Conservation (phyloP, 2,888 invertebrate species). For the Coleophora deauratella region DNA sequence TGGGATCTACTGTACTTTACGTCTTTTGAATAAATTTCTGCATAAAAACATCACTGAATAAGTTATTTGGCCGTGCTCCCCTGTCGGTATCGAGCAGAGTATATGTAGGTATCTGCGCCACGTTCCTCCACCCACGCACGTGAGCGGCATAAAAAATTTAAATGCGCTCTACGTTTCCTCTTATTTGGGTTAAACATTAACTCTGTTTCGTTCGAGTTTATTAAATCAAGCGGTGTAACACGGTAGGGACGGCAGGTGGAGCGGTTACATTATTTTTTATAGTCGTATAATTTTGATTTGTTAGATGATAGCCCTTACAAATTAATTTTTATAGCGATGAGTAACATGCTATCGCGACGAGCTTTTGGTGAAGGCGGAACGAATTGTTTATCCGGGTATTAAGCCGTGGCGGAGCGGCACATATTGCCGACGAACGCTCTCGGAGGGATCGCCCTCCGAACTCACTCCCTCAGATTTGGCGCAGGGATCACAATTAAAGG, state of each 20-base stretch:
- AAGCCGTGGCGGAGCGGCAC: slow-evolving; percentile 48
- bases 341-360: slow-evolving; percentile 43
- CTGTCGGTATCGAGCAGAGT: slow-evolving; percentile 11
- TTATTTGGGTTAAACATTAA: slow-evolving; percentile 12
- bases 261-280: slow-evolving; percentile 23
- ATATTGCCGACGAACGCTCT: slow-evolving; percentile 43
- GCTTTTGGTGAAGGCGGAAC: slow-evolving; percentile 53
- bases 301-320: slow-evolving; percentile 41
- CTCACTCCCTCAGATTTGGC: slow-evolving; percentile 34
- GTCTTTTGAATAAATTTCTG: slow-evolving; percentile 7
- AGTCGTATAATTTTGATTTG: slow-evolving; percentile 28
- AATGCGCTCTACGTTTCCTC: slow-evolving; percentile 13
- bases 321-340: slow-evolving; percentile 43
- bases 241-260: slow-evolving; percentile 11
- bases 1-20: slow-evolving; percentile 5
- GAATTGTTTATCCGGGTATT: slow-evolving; percentile 61
- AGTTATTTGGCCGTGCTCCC: slow-evolving; percentile 17
- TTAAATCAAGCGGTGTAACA: slow-evolving; percentile 20
- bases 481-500: slow-evolving; percentile 52
- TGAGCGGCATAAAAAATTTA: slow-evolving; percentile 18
- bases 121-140: slow-evolving; percentile 13
- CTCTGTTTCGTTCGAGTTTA: slow-evolving; percentile 15
- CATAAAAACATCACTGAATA: slow-evolving; percentile 10
- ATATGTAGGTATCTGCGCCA: neutral
- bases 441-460: slow-evolving; percentile 30